Conservation (phyloP, 2,888 invertebrate species). For the Therioaphis trifolii region DNA sequence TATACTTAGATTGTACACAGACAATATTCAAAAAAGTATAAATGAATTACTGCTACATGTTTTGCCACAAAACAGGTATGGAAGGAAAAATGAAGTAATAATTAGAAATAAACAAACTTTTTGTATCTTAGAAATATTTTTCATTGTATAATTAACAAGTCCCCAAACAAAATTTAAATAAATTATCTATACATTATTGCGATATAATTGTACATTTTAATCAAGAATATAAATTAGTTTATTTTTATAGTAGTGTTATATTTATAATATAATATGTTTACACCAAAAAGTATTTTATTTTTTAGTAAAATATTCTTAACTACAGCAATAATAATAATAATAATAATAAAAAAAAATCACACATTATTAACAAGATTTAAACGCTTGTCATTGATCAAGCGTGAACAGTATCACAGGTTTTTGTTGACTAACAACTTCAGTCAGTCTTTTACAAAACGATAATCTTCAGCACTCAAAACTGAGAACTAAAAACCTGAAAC, state of each 20-base stretch:
- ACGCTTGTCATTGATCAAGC: constrained; percentile 49
- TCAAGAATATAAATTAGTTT: constrained; percentile 37
- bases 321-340: constrained; percentile 41
- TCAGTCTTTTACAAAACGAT: constrained; percentile 50
- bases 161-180: constrained; percentile 52
- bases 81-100: not conserved
- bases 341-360: constrained; percentile 51
- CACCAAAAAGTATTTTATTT: not conserved
- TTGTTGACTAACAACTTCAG: constrained; percentile 59
- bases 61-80: not conserved
- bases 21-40: no score
- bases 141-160: constrained; percentile 38
- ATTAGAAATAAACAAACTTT: constrained; percentile 25
- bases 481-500: constrained; percentile 3
- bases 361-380: constrained; percentile 52
- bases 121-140: constrained; percentile 31
- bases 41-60: not conserved
- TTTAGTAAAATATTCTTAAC: constrained; percentile 47
- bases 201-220: constrained; percentile 11
- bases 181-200: constrained; percentile 37
- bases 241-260: not conserved
- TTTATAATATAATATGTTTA: constrained; percentile 6
- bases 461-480: constrained; percentile 28
- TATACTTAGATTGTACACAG: no score
- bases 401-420: constrained; percentile 60